phyloP scores from a whole-genome alignment of 2,797 vertebrate species.

The Pseudochaenichthys georgianus region DNA sequence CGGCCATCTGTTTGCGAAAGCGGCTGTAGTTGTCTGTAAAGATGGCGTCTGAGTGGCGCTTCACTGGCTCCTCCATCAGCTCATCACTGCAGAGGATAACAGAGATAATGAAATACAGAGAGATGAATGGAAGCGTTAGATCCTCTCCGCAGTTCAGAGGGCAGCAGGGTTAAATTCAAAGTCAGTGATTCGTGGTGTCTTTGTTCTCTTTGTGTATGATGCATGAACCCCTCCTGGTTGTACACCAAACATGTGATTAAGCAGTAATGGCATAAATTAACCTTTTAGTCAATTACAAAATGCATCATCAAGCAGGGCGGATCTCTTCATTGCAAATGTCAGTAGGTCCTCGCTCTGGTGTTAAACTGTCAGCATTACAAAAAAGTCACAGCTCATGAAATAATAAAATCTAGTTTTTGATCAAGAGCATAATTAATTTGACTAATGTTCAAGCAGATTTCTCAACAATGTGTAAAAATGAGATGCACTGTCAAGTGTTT shows the following conservation, averaged over 20 bases:
- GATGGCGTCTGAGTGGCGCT: conserved; percentile 96
- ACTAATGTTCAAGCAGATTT: background rate
- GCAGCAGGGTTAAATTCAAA: conserved; percentile 2
- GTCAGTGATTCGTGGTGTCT: conserved; percentile 21
- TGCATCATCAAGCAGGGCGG: conserved; percentile 50
- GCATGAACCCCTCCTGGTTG: conserved; percentile 24
- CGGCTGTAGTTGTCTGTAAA: conserved; percentile 98
- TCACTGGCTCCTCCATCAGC: conserved; percentile 89
- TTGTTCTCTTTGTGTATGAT: conserved; percentile 1
- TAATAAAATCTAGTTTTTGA: background rate
- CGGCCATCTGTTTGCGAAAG: conserved; percentile 96
- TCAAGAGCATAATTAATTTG: background rate
- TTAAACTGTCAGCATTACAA: background rate
- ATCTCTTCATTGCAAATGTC: conserved; percentile 57
- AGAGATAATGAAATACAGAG: background rate
- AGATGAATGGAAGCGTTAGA: conserved; percentile 1
- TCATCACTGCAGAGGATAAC: conserved; percentile 76
- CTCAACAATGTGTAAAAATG: background rate
- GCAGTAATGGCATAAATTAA: conserved; percentile 59
- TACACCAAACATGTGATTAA: conserved; percentile 31
- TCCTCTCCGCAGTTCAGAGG: conserved; percentile 8
- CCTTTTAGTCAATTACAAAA: conserved; percentile 68
- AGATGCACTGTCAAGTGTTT: background rate
- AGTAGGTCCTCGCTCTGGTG: conserved; percentile 20
- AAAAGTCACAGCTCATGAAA: background rate